Percentiles rank a stretch among this genome's conserved stretches.
These are phyloP conservation scores for Salminus brasiliensis DNA, from an alignment of 2,113 vertebrate genomes.

Conservation along the genomic window DNA sequence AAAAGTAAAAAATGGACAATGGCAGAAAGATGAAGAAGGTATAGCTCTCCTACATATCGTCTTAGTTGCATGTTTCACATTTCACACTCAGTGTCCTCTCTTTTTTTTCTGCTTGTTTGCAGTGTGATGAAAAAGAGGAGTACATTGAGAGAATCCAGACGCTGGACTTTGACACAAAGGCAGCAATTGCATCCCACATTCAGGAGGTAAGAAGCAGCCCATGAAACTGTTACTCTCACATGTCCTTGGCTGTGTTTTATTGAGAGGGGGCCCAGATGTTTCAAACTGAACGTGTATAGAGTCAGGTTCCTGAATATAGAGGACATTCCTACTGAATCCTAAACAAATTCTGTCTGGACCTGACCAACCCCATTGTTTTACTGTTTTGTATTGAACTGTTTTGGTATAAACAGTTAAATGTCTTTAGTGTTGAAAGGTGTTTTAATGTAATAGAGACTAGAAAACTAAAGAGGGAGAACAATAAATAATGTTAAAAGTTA, in stretches of 20 bases:
- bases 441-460: too few species aligned
- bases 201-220: conserved; percentile 87
- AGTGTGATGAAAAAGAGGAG: conserved; percentile 98
- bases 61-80: background rate
- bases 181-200: conserved; percentile 95
- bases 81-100: background rate
- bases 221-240: background rate
- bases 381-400: too few species aligned
- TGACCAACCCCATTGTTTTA: background rate
- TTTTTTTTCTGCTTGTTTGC: conserved; percentile 42
- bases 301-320: too few species aligned
- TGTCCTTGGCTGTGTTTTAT: background rate
- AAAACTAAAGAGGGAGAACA: too few species aligned
- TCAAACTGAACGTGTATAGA: background rate
- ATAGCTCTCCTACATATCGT: conserved; percentile 16
- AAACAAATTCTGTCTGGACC: too few species aligned
- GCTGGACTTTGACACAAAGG: conserved; percentile 96
- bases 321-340: background rate
- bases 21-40: too few species aligned
- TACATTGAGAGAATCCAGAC: conserved; percentile 96
- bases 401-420: too few species aligned
- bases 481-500: too few species aligned
- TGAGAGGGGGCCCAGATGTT: background rate
- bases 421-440: too few species aligned
- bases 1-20: too few species aligned